Base-by-base conservation (phyloP, 1,140 invertebrate genomes). In the Lucilia cuprina region DNA sequence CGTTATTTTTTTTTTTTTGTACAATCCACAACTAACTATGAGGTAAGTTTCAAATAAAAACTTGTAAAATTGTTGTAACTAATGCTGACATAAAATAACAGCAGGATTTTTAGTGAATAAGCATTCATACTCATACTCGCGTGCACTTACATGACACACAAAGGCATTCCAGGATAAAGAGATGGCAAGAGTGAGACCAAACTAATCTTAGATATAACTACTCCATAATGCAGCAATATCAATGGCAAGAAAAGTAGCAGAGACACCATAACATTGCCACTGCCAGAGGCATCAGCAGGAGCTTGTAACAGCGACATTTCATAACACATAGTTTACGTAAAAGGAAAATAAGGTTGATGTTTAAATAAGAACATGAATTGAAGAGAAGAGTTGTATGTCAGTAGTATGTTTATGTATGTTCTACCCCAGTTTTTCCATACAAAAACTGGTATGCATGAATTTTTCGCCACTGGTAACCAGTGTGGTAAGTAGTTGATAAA, bases 51-150 rank as follows among this genome's bases (percentile, higher is more conserved):
- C 19, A 60, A 70, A 70, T 70, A 70, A 70, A 60, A 70, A 70
- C 65, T 70, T 70, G 19, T 70, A 70, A 70, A 70, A 70, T 70
- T 70, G n/a, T 70, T 25, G 65, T 70, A 70, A 70, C 21, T 21
- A 70, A 70, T 70, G 65, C 21, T 70, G 65, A 70, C 65, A 70
- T 70, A 70, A 70, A 70, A 70, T 70, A 70, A 70, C 65, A 70
- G 65, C 65, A 70, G 65, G 65, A 70, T 21, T 70, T 70, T 70
- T 70, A 70, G 8, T 70, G 5, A 70, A 21, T n/a, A 70, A n/a
- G n/a, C 55, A 60, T n/a, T n/a, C 55, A 60, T 17, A 60, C 14
- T 17, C 55, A 60, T n/a, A 60, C 50, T 17, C 50, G 17, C 13
- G 19, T 30, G 25, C 25, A 30, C 25, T 30, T 30, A 30, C 19